Base-by-base conservation (phyloP, 2,888 invertebrate species). In the Apodemia zela region DNA sequence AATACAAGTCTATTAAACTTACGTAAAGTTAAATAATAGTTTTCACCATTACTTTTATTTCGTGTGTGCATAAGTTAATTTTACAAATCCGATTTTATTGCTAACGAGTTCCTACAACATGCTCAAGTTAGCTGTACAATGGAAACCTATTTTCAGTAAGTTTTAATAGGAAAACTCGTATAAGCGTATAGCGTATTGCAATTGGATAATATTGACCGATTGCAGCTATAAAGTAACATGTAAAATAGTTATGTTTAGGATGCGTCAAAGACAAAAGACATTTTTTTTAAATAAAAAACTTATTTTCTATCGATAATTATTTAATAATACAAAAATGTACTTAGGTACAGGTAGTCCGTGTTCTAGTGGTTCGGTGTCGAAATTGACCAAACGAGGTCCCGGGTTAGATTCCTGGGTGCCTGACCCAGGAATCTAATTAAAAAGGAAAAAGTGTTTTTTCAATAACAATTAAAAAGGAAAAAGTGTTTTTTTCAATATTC, bases 21-120 rank as follows among this genome's bases (percentile, higher is more conserved):
- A 45, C 6, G 5, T 25, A 25, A 54, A 6, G 25, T 15, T 2
- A 25, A 57, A 57, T 29, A 57, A 51, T 51, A 51, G 13, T 17
- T 10, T 18, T 21, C 2, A 25, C 15, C 6, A 13, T 54, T 54
- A 25, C 13, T 57, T 57, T 57, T 29, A 57, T 57, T 57, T 57
- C 29, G 25, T 57, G 29, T 21, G 57, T 57, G 57, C 57, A 57
- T 47, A 57, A 57, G 25, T 57, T 57, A 57, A 57, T 57, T 29
- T 57, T 57, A 57, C 57, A 63, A 64, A 66, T 54, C 63, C 64
- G 64, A 66, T 67, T 68, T 67, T 70, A 68, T 66, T 66, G 66
- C 65, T 64, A 69, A 69, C 68, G 67, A 67, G 67, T 67, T 66
- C 65, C 59, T 64, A 64, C 67, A 67, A 69, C 63, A 67, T 66